Percentiles rank a stretch among this genome's conserved stretches.
Conservation (phyloP, 2,888 invertebrate genomes). For the Eupelmus urozonus region DNA sequence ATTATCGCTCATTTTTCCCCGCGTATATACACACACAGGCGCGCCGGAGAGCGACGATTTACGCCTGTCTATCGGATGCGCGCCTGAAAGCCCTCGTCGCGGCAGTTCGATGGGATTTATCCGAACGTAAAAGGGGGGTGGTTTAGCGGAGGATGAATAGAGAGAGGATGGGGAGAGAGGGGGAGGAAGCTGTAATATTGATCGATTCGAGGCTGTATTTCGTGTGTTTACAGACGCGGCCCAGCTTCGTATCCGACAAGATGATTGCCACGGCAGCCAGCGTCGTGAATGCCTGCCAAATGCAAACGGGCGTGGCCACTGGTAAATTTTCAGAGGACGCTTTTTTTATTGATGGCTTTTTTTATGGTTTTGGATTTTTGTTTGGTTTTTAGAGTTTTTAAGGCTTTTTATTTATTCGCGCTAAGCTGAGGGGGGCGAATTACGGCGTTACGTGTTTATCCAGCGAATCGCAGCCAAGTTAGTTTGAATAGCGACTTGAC, state of each 20-base stretch:
- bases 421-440: background rate
- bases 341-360: background rate
- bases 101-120: no score
- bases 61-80: no score
- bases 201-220: slow-evolving; percentile 29
- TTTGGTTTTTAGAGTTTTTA: background rate
- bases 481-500: background rate
- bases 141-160: background rate
- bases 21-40: background rate
- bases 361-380: background rate
- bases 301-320: slow-evolving; percentile 72
- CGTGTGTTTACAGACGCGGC: slow-evolving; percentile 67
- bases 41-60: no score
- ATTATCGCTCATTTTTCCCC: background rate
- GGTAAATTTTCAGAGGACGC: slow-evolving; percentile 62
- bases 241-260: slow-evolving; percentile 72
- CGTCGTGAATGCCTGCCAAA: slow-evolving; percentile 74
- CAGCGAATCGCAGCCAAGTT: background rate
- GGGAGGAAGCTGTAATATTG: slow-evolving; percentile 23
- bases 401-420: background rate
- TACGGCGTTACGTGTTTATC: no score
- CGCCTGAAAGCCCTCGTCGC: no score
- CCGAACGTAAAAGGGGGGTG: background rate
- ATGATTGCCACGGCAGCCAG: slow-evolving; percentile 73
- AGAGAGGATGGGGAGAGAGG: background rate